Conservation (phyloP, 2,113 vertebrate genomes). For the Gopherus flavomarginatus region DNA sequence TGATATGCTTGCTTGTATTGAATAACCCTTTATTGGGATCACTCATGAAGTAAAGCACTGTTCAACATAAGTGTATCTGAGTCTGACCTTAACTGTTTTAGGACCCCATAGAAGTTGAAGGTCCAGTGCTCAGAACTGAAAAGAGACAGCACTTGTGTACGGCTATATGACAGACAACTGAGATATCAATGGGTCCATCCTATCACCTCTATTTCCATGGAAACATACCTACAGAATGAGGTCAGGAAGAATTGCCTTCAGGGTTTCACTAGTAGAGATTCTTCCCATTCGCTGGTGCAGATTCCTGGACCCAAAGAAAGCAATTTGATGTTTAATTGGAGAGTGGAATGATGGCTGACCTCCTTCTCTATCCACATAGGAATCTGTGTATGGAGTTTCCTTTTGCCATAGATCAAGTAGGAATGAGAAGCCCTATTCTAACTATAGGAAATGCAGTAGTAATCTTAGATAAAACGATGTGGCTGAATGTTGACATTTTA, state of each 20-base stretch:
- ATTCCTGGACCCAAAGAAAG: background rate
- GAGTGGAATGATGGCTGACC: background rate
- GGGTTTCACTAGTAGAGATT: background rate
- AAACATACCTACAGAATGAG: background rate
- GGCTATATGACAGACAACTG: background rate
- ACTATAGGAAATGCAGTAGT: background rate
- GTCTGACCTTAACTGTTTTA: background rate
- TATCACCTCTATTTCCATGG: background rate
- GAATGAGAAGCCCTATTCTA: background rate
- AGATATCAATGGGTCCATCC: background rate
- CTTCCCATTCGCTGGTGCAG: background rate
- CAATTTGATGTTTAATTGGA: background rate
- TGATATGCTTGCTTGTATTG: background rate
- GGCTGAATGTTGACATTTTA: background rate
- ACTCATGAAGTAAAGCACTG: background rate
- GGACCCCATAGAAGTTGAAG: background rate
- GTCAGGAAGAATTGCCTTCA: background rate
- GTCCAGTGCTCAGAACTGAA: background rate
- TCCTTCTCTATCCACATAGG: background rate
- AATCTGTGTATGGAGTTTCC: background rate
- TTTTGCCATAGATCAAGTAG: background rate
- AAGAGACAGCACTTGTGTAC: background rate
- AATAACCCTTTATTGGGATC: background rate
- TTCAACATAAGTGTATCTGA: background rate
- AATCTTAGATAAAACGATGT: background rate